Conservation (phyloP, 2,113 vertebrate genomes). For the Sula dactylatra region DNA sequence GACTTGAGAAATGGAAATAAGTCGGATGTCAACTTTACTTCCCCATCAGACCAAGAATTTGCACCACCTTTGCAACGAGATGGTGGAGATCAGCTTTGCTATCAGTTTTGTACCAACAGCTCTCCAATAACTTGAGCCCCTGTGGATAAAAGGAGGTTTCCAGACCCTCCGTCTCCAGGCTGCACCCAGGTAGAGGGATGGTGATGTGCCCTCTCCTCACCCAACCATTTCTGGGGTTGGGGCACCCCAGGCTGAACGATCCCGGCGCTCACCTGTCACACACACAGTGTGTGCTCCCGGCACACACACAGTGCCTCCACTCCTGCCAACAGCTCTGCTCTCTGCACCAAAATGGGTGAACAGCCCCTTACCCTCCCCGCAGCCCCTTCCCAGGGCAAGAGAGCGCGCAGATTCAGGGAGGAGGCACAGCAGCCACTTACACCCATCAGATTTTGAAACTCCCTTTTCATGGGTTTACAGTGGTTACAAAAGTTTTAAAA, state of each 20-base stretch:
- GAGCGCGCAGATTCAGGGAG: accelerated
- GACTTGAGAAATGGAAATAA: accelerated
- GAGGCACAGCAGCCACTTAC: neutral
- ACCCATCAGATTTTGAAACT: neutral
- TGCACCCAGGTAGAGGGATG: neutral
- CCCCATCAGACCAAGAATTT: neutral
- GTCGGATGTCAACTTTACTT: neutral
- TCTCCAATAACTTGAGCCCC: neutral
- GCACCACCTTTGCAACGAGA: neutral
- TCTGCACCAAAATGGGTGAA: accelerated
- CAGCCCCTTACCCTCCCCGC: no score
- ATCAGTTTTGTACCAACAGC: neutral
- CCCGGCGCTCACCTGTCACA: accelerated
- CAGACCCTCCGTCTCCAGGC: neutral
- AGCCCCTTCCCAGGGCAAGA: neutral
- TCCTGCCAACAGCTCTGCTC: neutral
- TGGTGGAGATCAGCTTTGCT: neutral
- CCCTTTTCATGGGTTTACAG: neutral
- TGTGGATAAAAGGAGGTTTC: neutral
- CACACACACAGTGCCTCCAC: accelerated
- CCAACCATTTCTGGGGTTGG: neutral
- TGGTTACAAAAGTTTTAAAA: neutral
- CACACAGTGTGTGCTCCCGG: accelerated
- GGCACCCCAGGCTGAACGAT: neutral
- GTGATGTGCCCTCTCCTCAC: neutral